Evolutionary conservation across 2,888 invertebrate species (phyloP), one percentile per base, ranked within the genome.

Genomic region (Diarsia dahlii): DNA sequence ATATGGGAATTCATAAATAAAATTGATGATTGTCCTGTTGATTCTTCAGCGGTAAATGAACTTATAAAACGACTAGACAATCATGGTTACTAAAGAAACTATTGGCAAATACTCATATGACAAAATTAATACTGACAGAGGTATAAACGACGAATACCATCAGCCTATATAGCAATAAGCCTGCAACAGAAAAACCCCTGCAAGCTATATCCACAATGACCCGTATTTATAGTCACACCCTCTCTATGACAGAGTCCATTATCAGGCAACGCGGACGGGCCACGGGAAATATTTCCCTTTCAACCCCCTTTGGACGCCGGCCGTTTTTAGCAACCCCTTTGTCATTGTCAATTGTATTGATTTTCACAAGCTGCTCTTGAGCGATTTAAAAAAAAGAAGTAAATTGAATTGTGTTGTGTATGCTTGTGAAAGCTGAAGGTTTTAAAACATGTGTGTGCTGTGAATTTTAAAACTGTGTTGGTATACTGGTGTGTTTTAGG

Each of bases 261-360:
- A 94, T 93, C 89, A 91, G 85, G 78, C 85, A 84, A 70, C 76
- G 81, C 58, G 85, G 80, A 87, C 89, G 87, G 90, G 84, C 88
- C 85, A 87, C 84, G 85, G 88, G 90, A 93, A 93, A 93, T 92
- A 92, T 91, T 92, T 90, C 89, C 88, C 87, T 87, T 89, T 87
- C 84, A 87, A 87, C 89, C 90, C 88, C 88, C 76, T 87, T 80
- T 78, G 75, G 85, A 71, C 68, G 79, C 75, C 74, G 76, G 82
- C 84, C 88, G 84, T 85, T 87, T 90, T 90, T 89, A 85, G 80
- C 77, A 80, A 80, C 84, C 89, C 81, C 87, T 90, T 89, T 87
- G 87, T 90, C 89, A 90, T 88, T 91, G 91, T 90, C 91, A 88
- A 82, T 79, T 74, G 86, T 91, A 92, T 92, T 91, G 89, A 91